phyloP scores from a whole-genome alignment of 2,113 vertebrate species.

The Choloepus hoffmanni region DNA sequence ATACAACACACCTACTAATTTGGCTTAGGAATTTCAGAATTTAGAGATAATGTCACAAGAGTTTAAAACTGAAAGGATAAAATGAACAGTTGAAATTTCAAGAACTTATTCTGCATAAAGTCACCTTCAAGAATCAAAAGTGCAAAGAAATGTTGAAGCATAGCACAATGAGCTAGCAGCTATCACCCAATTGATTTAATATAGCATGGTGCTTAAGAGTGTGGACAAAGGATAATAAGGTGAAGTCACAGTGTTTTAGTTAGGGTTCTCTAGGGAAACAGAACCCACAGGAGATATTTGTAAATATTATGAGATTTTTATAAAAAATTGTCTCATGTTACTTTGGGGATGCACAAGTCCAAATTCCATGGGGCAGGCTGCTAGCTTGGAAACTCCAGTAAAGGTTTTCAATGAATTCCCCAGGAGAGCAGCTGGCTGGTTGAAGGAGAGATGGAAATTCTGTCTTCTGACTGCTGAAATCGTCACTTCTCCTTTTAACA shows the following conservation, averaged over 20 bases:
- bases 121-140: not conserved
- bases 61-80: not conserved
- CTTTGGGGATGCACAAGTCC: no score
- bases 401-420: no score
- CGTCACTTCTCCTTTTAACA: no score
- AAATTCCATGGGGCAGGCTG: no score
- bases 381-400: no score
- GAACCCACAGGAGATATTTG: no score
- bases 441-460: no score
- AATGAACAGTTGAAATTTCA: not conserved
- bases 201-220: not conserved
- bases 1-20: not conserved
- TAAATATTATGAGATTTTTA: no score
- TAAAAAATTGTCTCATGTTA: no score
- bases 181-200: not conserved
- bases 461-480: no score
- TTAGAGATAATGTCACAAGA: not conserved
- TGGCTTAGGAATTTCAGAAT: not conserved
- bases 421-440: no score
- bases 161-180: not conserved
- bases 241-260: not conserved
- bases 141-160: not conserved
- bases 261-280: no score
- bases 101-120: slow-evolving; percentile 18
- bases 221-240: not conserved